Evolutionary conservation across 2,797 vertebrate genomes (phyloP), one percentile per base, ranked within the genome.

Genomic region (Onychomys arenicola): DNA sequence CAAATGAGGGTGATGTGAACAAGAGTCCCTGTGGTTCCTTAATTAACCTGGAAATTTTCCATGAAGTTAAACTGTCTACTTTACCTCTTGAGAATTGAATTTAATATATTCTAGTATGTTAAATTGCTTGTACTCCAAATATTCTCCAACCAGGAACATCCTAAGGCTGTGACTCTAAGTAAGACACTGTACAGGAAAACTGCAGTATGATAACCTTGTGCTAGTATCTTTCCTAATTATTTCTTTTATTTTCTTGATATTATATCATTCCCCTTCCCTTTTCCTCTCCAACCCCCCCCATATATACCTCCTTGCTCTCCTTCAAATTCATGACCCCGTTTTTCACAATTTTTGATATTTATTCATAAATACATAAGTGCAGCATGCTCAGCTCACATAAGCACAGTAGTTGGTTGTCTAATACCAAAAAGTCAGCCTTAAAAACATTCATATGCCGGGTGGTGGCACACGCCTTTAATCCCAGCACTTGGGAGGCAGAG

Each of bases 31-130:
- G 75, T 40, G 55, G 14, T 83, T 93, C 69, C 78, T 92, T 96
- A 93, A 94, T 94, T 94, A 95, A 91, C 73, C 29, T 16, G 61
- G 87, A 92, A 91, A 59, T 29, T 92, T 84, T 91, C 77, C 59
- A n/a, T 91, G 81, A 89, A 19, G 4, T 19, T 86, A 9, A 14
- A 46, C 29, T 43, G 49, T 91, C 71, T 94, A 82, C 43, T 94
- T 91, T 89, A 40, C 76, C 94, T 96, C 86, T 90, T 43, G 9
- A 61, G 46, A 81, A 75, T 29, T 81, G 59, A 89, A 84, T 84
- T 91, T 81, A 73, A 91, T 1, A 2, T 59, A 78, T 14, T 85
- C 46, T 67, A 55, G 12, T 85, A 43, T 83, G 69, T 86, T 43
- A 84, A 71, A 37, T 43, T 91, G 57, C 17, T 81, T 32, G 14